Conservation (phyloP, 2,113 vertebrate genomes). For the Kryptolebias marmoratus region DNA sequence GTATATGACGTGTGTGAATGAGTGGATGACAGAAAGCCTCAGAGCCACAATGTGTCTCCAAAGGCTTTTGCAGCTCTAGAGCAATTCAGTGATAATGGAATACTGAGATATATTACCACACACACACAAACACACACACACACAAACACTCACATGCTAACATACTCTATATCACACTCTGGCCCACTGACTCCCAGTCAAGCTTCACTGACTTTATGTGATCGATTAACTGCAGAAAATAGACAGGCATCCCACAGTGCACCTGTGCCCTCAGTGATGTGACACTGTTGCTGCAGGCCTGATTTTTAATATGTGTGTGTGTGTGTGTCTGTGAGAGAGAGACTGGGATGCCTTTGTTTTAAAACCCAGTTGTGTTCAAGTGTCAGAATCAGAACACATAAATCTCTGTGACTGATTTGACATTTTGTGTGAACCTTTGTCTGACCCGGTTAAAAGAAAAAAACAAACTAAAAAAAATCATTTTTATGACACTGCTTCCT, state of each 20-base stretch:
- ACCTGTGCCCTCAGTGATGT: conserved; percentile 65
- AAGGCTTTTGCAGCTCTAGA: conserved; percentile 46
- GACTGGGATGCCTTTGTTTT: neutral
- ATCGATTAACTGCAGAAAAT: conserved; percentile 76
- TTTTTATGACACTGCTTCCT: neutral
- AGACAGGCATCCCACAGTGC: conserved; percentile 63
- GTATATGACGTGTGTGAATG: conserved; percentile 24
- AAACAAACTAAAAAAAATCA: neutral
- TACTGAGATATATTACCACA: conserved; percentile 51
- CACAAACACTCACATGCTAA: conserved; percentile 16
- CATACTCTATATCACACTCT: conserved; percentile 51
- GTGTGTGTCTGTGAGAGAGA: neutral
- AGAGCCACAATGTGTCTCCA: conserved; percentile 48
- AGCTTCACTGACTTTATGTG: conserved; percentile 64
- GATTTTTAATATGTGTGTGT: neutral
- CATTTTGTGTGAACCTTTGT: conserved; percentile 21
- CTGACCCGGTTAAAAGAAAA: neutral
- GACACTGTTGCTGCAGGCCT: conserved; percentile 36
- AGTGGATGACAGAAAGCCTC: conserved; percentile 59
- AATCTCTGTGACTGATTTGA: conserved; percentile 49
- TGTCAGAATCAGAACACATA: conserved; percentile 39
- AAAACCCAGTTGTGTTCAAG: neutral
- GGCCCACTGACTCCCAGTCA: conserved; percentile 61
- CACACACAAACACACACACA: conserved; percentile 9
- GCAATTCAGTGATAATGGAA: conserved; percentile 58